Evolutionary conservation across 35 echinoderm and acorn worm genomes (phyloP).

Genomic region (Anneissia japonica): DNA sequence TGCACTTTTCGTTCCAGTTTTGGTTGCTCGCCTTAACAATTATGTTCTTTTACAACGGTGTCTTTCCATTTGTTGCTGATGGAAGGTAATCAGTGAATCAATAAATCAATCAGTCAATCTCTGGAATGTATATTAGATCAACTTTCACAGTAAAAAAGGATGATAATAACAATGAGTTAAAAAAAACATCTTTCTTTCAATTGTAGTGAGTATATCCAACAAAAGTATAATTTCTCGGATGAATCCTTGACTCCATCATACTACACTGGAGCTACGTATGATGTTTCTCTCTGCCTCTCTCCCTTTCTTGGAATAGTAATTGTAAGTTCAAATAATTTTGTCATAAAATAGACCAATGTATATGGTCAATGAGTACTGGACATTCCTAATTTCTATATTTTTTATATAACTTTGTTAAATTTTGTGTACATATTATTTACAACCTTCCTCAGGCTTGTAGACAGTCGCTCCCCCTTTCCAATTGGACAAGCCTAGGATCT

Average conservation of each 20-base stretch:
- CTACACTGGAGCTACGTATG: conserved; percentile 54
- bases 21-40: conserved; percentile 64
- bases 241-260: conserved; percentile 47
- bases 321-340: conserved; percentile 40
- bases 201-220: conserved; percentile 55
- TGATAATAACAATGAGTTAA: neutral
- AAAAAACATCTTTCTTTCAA: neutral
- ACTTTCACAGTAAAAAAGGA: neutral
- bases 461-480: no score
- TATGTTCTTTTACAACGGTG: conserved; percentile 89
- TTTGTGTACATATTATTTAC: no score
- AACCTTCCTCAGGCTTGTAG: no score
- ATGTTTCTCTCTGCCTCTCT: conserved; percentile 52
- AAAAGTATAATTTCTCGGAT: conserved; percentile 40
- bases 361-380: neutral
- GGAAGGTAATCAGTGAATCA: conserved; percentile 49
- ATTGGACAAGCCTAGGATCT: no score
- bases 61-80: conserved; percentile 81
- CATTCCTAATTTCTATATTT: neutral
- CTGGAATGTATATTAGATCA: neutral
- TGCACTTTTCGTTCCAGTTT: conserved; percentile 35
- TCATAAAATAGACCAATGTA: neutral
- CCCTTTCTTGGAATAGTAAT: conserved; percentile 57
- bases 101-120: no score
- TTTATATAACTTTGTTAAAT: neutral